Conservation (phyloP, 1,140 invertebrate genomes). For the Protaetia brevitarsis region DNA sequence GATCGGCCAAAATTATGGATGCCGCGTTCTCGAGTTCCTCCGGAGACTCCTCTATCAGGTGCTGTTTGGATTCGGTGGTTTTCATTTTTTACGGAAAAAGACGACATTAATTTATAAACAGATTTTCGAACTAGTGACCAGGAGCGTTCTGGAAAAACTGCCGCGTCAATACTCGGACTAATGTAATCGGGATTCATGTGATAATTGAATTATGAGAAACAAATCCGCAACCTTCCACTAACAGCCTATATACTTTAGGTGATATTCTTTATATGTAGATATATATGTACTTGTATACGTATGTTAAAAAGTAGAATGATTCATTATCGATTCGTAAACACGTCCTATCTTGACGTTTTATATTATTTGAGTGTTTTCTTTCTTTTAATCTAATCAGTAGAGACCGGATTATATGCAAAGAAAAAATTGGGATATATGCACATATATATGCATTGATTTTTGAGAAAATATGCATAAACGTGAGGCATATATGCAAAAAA, state of each 20-base stretch:
- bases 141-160: too few relatives aligned
- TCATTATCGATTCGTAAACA: neutral
- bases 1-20: slow-evolving; percentile 35
- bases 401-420: too few relatives aligned
- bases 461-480: too few relatives aligned
- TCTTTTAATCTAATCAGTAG: neutral
- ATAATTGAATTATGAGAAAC: slow-evolving; percentile 11
- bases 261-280: too few relatives aligned
- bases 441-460: too few relatives aligned
- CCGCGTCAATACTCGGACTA: neutral
- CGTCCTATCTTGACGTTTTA: neutral
- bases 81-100: slow-evolving; percentile 32
- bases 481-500: too few relatives aligned
- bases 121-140: neutral
- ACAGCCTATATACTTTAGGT: neutral
- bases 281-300: neutral
- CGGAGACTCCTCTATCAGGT: slow-evolving; percentile 31
- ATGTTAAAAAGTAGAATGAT: neutral
- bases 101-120: neutral
- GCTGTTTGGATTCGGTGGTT: slow-evolving; percentile 34
- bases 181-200: neutral
- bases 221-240: slow-evolving; percentile 10
- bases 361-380: neutral
- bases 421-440: too few relatives aligned
- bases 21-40: neutral